phyloP scores from a whole-genome alignment of 2,888 invertebrate species.

The Ectemnius lituratus region DNA sequence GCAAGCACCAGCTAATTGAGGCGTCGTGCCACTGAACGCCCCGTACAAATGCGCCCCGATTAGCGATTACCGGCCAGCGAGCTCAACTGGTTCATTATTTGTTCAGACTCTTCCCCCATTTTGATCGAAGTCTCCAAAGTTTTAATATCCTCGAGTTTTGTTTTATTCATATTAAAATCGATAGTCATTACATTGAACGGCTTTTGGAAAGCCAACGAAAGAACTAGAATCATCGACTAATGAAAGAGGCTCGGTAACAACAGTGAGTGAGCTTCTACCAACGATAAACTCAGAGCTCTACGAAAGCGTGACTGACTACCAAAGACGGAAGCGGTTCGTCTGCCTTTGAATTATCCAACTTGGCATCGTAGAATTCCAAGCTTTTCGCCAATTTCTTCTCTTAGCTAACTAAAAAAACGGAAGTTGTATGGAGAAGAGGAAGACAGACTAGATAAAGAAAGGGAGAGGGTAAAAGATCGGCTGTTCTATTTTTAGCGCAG shows the following conservation, averaged over 20 bases:
- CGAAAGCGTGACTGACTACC: slow-evolving; percentile 61
- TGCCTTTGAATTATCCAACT: slow-evolving; percentile 46
- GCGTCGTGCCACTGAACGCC: slow-evolving; percentile 29
- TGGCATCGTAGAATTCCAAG: slow-evolving; percentile 37
- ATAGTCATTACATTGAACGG: slow-evolving; percentile 17
- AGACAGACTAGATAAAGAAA: too few relatives aligned
- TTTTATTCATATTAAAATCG: background rate
- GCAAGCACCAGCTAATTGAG: slow-evolving; percentile 36
- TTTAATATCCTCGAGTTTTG: too few relatives aligned
- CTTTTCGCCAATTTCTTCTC: slow-evolving; percentile 18
- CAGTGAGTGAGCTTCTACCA: slow-evolving; percentile 18
- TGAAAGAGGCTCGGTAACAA: slow-evolving; percentile 40
- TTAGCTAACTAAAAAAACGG: background rate
- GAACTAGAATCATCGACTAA: slow-evolving; percentile 28
- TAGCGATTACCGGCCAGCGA: background rate
- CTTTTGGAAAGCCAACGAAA: slow-evolving; percentile 46
- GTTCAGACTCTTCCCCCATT: too few relatives aligned
- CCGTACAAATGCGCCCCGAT: slow-evolving; percentile 33
- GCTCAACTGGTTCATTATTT: too few relatives aligned
- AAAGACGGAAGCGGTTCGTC: slow-evolving; percentile 45
- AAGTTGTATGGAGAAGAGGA: background rate
- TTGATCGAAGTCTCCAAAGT: too few relatives aligned
- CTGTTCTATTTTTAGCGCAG: background rate
- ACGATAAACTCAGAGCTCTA: slow-evolving; percentile 27
- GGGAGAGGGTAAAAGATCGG: background rate